phyloP scores from a whole-genome alignment of 2,888 invertebrate genomes.

The Acholoe squamosa region DNA sequence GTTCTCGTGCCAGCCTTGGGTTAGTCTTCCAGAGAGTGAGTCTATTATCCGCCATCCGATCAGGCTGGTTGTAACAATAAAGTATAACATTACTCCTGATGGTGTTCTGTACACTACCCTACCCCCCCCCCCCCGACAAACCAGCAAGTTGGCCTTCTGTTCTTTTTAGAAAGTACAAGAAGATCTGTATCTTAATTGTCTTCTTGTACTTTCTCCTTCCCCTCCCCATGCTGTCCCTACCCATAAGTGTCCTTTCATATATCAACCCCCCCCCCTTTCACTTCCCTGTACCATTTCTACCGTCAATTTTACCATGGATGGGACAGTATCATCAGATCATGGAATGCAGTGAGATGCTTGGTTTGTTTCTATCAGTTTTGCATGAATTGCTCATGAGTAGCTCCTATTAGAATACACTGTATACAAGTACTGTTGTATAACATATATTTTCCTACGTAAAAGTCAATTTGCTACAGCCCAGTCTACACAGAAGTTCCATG shows the following conservation, averaged over 20 bases:
- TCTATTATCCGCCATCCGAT: constrained; percentile 8
- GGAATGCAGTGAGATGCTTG: too few relatives aligned
- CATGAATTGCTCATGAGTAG: too few relatives aligned
- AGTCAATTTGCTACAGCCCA: too few relatives aligned
- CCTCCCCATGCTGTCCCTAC: not conserved
- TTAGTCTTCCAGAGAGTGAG: constrained; percentile 45
- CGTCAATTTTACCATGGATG: too few relatives aligned
- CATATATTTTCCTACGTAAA: too few relatives aligned
- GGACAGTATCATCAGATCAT: too few relatives aligned
- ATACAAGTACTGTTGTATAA: too few relatives aligned
- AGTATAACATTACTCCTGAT: constrained; percentile 27
- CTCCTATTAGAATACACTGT: too few relatives aligned
- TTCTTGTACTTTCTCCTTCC: not conserved
- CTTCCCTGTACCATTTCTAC: not conserved
- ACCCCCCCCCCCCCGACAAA: not conserved
- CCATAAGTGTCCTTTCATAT: not conserved
- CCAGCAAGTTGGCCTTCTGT: not conserved
- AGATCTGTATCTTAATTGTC: not conserved
- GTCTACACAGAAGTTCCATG: too few relatives aligned
- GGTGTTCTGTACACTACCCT: not conserved
- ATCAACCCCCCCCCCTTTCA: not conserved
- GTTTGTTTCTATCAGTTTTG: too few relatives aligned
- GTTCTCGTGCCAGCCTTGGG: not conserved
- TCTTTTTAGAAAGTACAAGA: too few relatives aligned
- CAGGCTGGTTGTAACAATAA: constrained; percentile 25